Base-by-base conservation (phyloP, 2,113 vertebrate genomes). In the Ctenomys sociabilis region DNA sequence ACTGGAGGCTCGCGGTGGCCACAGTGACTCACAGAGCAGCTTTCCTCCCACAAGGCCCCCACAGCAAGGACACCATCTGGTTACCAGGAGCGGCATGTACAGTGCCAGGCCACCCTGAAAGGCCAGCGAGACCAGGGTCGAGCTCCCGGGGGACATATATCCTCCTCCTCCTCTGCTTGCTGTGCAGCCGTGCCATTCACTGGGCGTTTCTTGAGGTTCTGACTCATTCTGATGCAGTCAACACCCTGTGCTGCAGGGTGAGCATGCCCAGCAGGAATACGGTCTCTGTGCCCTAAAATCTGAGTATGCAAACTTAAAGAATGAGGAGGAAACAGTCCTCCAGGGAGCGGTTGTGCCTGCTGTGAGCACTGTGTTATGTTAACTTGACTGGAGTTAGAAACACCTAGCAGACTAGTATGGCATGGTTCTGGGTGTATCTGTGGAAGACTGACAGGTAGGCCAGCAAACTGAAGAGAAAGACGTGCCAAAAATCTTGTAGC, bases 31-130 rank as follows among this genome's bases (percentile, higher is more conserved):
- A 83, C 26, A 45, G 32, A 40, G 91, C 63, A 28, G 72, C 37
- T 1, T 0, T 93, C 88, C 83, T 77, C 83, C 88, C 86, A 45
- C 63, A 89, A 64, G 54, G 40, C 52, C 72, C 84, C 86, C 4
- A 0, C 35, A 37, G 73, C 1, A 0, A 95, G 63, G n/a, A 93
- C 43, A 87, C 91, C 92, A 88, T 96, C 92, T 97, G 96, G 93
- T 49, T 49, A 30, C 91, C 83, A 94, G 75, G 37, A 40, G 3
- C 32, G 0, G 77, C 35, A 6, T 4, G 0, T 63, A 21, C 0
- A 3, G 84, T 0, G 16, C 80, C 84, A 90, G 85, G 35, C 88
- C 26, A 13, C 80, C 86, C 30, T 70, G 49, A n/a, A 52, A 28
- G 22, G 19, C 21, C 37, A 64, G 7, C 1, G 28, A 73, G 30